A percentile compares a stretch with the other conserved stretches of the same genome.
Conservation (phyloP, 2,888 invertebrate species). For the Drosophila sordidula region DNA sequence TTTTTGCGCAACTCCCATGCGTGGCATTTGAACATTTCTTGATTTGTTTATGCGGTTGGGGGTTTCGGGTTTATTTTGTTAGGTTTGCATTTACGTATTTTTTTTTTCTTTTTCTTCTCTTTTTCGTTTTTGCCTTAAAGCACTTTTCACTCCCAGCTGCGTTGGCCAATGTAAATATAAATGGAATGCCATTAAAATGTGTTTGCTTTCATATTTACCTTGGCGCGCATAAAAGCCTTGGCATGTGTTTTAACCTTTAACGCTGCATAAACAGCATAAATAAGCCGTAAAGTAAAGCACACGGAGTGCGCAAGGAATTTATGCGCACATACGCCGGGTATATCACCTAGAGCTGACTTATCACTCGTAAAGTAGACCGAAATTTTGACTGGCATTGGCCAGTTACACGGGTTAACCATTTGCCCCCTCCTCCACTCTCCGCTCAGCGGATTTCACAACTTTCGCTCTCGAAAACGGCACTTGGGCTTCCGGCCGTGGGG, state of each 20-base stretch:
- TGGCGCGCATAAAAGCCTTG: slow-evolving; percentile 39
- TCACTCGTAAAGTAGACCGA: slow-evolving; percentile 28
- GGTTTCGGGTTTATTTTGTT: slow-evolving; percentile 58
- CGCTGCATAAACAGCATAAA: slow-evolving; percentile 76
- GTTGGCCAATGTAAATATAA: slow-evolving; percentile 61
- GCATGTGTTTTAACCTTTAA: slow-evolving; percentile 68
- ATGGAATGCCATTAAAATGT: slow-evolving; percentile 78
- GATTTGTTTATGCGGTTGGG: slow-evolving; percentile 74
- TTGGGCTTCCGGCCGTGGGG: slow-evolving; percentile 56
- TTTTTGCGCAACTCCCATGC: slow-evolving; percentile 63
- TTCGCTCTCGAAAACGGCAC: slow-evolving; percentile 68
- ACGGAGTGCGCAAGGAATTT: slow-evolving; percentile 17
- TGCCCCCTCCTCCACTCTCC: slow-evolving; percentile 11
- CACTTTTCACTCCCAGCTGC: slow-evolving; percentile 22
- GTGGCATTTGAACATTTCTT: slow-evolving; percentile 48
- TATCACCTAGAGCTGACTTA: slow-evolving; percentile 13
- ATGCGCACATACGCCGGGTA: neutral
- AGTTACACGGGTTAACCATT: slow-evolving; percentile 69
- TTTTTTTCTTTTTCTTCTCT: neutral
- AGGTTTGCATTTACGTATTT: slow-evolving; percentile 52
- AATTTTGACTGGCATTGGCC: slow-evolving; percentile 1
- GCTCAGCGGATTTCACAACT: slow-evolving; percentile 67
- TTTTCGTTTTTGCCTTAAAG: slow-evolving; percentile 33
- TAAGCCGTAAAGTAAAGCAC: slow-evolving; percentile 53
- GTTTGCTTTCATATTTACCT: slow-evolving; percentile 77